Percentiles rank a stretch among this genome's conserved stretches.
These are phyloP conservation scores for Eupithecia exiguata DNA, from an alignment of 2,888 invertebrate species.

Conservation along the genomic window DNA sequence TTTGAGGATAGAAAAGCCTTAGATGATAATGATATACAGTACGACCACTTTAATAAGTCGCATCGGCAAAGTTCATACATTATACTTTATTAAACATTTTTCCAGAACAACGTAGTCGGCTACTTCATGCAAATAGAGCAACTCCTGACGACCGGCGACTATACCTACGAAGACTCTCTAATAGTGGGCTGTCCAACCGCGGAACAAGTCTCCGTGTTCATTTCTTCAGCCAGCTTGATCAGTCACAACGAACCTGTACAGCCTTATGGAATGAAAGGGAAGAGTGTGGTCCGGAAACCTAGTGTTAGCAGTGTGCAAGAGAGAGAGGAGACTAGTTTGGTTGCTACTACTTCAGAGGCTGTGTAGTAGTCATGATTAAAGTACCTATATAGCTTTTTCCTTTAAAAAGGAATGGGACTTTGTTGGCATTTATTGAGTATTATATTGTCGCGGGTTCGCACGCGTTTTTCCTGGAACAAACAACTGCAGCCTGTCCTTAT, in stretches of 20 bases:
- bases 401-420: background rate
- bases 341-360: slow-evolving; percentile 1
- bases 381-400: background rate
- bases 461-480: background rate
- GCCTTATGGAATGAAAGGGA: slow-evolving; percentile 75
- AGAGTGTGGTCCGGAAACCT: slow-evolving; percentile 65
- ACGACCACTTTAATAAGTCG: too few species aligned
- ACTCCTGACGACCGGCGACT: slow-evolving; percentile 88
- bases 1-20: too few species aligned
- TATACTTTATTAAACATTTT: too few species aligned
- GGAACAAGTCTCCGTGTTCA: slow-evolving; percentile 95
- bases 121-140: slow-evolving; percentile 94
- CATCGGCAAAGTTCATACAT: too few species aligned
- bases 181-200: slow-evolving; percentile 96
- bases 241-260: slow-evolving; percentile 75
- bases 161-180: slow-evolving; percentile 90
- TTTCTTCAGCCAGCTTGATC: slow-evolving; percentile 90
- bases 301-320: slow-evolving; percentile 62
- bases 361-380: background rate
- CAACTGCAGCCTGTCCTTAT: background rate
- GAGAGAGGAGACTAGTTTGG: slow-evolving; percentile 39
- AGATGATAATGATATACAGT: too few species aligned
- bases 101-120: slow-evolving; percentile 93
- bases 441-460: background rate
- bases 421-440: background rate